Percentiles rank a stretch among this genome's conserved stretches.
These are phyloP conservation scores for Euwallacea similis DNA, from an alignment of 1,140 invertebrate genomes.

Conservation along the genomic window DNA sequence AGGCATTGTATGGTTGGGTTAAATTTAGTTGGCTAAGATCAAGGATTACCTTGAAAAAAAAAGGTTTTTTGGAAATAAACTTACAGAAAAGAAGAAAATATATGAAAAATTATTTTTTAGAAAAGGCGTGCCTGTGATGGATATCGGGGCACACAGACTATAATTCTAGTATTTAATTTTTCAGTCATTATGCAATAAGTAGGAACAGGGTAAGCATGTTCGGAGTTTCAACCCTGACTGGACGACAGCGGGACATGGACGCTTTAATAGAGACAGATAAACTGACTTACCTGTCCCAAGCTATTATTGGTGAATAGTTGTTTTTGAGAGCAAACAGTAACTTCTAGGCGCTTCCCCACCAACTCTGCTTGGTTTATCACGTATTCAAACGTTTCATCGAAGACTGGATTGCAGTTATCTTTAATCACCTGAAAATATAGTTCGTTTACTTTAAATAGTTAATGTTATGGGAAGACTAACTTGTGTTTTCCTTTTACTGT, in stretches of 20 bases:
- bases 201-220: not conserved
- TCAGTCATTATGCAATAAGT: not conserved
- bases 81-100: not conserved
- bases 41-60: constrained; percentile 62
- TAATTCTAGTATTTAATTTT: not conserved
- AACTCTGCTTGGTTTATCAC: constrained; percentile 75
- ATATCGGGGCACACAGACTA: not conserved
- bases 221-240: not conserved
- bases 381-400: constrained; percentile 89
- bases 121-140: not conserved
- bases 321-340: constrained; percentile 83
- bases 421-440: constrained; percentile 65
- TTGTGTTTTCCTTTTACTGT: constrained; percentile 87
- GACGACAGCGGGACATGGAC: not conserved
- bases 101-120: not conserved
- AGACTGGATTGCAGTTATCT: constrained; percentile 88
- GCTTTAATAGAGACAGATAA: not conserved
- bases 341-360: constrained; percentile 70
- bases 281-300: constrained; percentile 70
- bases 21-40: constrained; percentile 68
- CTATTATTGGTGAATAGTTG: constrained; percentile 77
- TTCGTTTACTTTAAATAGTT: not conserved
- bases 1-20: constrained; percentile 65
- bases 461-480: constrained; percentile 47
- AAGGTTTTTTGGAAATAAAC: constrained; percentile 1